Percentiles rank a stretch among this genome's conserved stretches.
phyloP scores from a whole-genome alignment of 1,140 invertebrate species.

The Macrostomum lignano region DNA sequence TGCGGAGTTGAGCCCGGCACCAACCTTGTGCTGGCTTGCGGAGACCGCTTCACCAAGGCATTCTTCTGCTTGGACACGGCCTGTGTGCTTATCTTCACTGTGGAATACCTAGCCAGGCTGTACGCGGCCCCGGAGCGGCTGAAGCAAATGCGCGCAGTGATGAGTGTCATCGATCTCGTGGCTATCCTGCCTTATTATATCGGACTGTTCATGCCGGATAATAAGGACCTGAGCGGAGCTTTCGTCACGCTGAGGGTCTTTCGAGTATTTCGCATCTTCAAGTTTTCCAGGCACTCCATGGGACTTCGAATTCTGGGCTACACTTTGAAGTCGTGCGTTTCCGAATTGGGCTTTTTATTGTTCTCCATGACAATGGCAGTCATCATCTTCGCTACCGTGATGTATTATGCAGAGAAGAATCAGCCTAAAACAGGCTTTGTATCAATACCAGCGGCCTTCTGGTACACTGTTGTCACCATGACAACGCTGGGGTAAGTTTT shows the following conservation, averaged over 20 bases:
- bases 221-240: conserved; percentile 89
- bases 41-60: conserved; percentile 78
- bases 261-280: conserved; percentile 88
- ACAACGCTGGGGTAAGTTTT: conserved; percentile 79
- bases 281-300: conserved; percentile 95
- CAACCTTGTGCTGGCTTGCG: conserved; percentile 59
- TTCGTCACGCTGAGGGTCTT: conserved; percentile 95
- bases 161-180: conserved; percentile 97
- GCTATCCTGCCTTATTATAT: conserved; percentile 98
- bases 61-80: conserved; percentile 97
- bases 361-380: conserved; percentile 99
- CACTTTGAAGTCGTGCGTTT: conserved; percentile 91
- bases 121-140: conserved; percentile 89
- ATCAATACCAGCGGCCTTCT: conserved; percentile 91
- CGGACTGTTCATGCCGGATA: conserved; percentile 73
- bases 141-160: conserved; percentile 81
- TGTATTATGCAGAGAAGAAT: conserved; percentile 99
- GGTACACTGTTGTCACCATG: conserved; percentile 99
- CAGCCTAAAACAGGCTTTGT: conserved; percentile 74
- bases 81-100: conserved; percentile 99
- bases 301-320: conserved; percentile 90
- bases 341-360: conserved; percentile 88
- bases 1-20: conserved; percentile 38
- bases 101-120: conserved; percentile 78
- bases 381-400: conserved; percentile 96